Conservation (phyloP, 2,797 vertebrate genomes). For the Schizopygopsis pylzovi region DNA sequence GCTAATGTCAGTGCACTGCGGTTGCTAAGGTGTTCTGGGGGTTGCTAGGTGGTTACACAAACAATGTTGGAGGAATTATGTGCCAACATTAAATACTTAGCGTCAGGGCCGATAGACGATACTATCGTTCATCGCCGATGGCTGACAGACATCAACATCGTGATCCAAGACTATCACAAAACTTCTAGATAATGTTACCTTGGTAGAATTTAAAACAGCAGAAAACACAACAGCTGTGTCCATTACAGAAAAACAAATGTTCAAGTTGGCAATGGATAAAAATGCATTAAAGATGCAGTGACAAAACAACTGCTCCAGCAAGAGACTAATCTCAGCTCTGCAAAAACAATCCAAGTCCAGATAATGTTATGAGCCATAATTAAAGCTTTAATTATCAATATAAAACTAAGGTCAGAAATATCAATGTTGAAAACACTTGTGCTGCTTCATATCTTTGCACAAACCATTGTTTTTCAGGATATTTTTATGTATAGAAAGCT, state of each 20-base stretch:
- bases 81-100: background rate
- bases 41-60: background rate
- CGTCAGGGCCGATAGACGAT: background rate
- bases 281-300: background rate
- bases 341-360: background rate
- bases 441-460: no score
- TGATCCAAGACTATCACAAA: background rate
- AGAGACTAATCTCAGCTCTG: background rate
- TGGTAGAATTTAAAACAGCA: background rate
- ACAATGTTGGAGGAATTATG: background rate
- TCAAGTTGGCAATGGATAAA: background rate
- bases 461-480: background rate
- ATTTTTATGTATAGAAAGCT: background rate
- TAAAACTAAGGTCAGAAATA: background rate
- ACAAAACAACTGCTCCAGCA: background rate
- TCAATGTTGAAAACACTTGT: background rate
- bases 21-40: background rate
- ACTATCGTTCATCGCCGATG: no score
- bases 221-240: background rate
- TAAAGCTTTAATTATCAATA: background rate
- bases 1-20: background rate
- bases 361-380: background rate
- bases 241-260: background rate
- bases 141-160: no score
- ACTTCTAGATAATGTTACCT: background rate